phyloP scores from a whole-genome alignment of 1,140 invertebrate species.

The Acyrthosiphon pisum region DNA sequence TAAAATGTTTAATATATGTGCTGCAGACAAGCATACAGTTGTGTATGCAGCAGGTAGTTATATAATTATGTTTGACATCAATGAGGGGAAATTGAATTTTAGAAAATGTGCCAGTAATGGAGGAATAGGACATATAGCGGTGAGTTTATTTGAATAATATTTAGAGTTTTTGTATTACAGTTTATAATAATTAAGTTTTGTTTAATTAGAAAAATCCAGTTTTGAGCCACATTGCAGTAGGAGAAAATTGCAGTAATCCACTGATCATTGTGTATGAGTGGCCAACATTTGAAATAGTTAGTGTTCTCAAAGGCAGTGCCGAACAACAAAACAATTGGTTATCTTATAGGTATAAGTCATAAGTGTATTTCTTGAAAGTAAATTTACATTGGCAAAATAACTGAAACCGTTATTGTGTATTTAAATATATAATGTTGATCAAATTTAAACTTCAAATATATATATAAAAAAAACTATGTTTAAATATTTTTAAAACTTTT shows the following conservation, averaged over 20 bases:
- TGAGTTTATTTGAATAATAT: constrained; percentile 62
- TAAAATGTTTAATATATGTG: constrained; percentile 79
- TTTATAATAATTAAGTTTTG: constrained; percentile 61
- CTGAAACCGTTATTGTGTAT: too few relatives aligned
- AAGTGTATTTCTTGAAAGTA: too few relatives aligned
- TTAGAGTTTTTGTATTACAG: neutral
- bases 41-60: constrained; percentile 82
- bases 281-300: constrained; percentile 77
- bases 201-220: constrained; percentile 61
- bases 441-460: too few relatives aligned
- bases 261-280: constrained; percentile 83
- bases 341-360: constrained; percentile 71
- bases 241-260: constrained; percentile 73
- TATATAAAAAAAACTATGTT: too few relatives aligned
- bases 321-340: constrained; percentile 74
- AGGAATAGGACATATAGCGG: constrained; percentile 80
- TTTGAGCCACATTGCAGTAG: constrained; percentile 77
- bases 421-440: too few relatives aligned
- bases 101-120: constrained; percentile 75
- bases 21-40: constrained; percentile 75
- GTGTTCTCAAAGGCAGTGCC: constrained; percentile 78
- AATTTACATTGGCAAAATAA: too few relatives aligned
- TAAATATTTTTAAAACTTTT: too few relatives aligned
- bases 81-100: constrained; percentile 72
- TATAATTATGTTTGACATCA: constrained; percentile 77